Base-by-base conservation (phyloP, 2,888 invertebrate species). In the Aspidiotus rigidus region DNA sequence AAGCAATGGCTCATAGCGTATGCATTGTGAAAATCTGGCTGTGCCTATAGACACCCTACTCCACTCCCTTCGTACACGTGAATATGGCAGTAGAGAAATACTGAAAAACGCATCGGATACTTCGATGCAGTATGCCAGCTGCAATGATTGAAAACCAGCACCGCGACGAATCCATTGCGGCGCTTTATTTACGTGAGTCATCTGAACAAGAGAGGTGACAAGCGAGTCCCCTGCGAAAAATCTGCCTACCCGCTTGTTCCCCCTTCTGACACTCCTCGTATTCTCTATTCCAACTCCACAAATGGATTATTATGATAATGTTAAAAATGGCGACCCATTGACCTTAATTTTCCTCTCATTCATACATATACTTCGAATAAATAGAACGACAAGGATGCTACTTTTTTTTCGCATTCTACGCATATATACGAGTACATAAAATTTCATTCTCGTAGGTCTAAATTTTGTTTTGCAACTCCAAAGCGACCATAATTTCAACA, bases 111-210 rank as follows among this genome's bases (percentile, higher is more conserved):
- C 67, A 67, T 57, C n/a, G 44, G 13, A 49, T 49, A 53, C 44
- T 39, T 44, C 17, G 53, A 53, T 67, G 60, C 67, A 42, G 60
- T 11, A 39, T 49, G 69, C 57, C 69, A 69, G 69, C 69, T 69
- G 69, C 69, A 62, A 62, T 69, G 69, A 69, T 69, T 69, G 69
- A 69, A 69, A 69, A 69, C 69, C 69, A 69, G 69, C 56, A 69
- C 69, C 69, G 69, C 62, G 63, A 62, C 69, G 63, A 69, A 69
- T 69, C 63, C 63, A 69, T 69, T 69, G 69, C 69, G 69, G 62
- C 69, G 62, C 62, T 69, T 69, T 69, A 62, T 69, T 69, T 62
- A 69, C 69, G 69, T 69, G 69, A 69, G 69, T 69, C 69, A 69
- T 69, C 62, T 56, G 69, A 56, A 56, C 56, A 56, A 55, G 40